Evolutionary conservation across 2,797 vertebrate genomes (phyloP).

Genomic region (Miichthys miiuy): DNA sequence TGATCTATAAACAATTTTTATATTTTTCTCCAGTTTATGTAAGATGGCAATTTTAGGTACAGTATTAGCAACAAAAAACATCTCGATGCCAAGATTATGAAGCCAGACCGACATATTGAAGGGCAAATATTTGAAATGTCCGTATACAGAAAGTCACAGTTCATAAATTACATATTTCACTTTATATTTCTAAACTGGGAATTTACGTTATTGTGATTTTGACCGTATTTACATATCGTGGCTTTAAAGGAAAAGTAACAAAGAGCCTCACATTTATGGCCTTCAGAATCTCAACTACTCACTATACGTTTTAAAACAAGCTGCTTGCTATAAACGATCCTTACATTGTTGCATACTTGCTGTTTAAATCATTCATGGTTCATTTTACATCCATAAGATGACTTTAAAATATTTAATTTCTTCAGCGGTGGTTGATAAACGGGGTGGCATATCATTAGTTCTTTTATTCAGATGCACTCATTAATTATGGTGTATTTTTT

Average conservation of each 20-base stretch:
- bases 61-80: neutral
- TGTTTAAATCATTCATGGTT: neutral
- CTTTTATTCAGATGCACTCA: neutral
- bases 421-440: neutral
- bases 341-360: neutral
- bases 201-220: too few species aligned
- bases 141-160: neutral
- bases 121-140: constrained; percentile 3
- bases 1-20: neutral
- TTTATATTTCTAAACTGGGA: neutral
- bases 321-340: neutral
- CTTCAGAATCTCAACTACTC: too few species aligned
- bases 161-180: neutral
- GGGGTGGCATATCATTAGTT: neutral
- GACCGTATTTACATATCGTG: neutral
- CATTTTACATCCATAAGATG: neutral
- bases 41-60: neutral
- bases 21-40: neutral
- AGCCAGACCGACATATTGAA: neutral
- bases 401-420: neutral
- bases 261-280: neutral
- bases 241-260: neutral
- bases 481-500: neutral
- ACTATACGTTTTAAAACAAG: too few species aligned
- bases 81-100: neutral